A percentile compares a stretch with the other conserved stretches of the same genome.
Conservation (phyloP, 2,888 invertebrate species). For the Flexamia atlantica region DNA sequence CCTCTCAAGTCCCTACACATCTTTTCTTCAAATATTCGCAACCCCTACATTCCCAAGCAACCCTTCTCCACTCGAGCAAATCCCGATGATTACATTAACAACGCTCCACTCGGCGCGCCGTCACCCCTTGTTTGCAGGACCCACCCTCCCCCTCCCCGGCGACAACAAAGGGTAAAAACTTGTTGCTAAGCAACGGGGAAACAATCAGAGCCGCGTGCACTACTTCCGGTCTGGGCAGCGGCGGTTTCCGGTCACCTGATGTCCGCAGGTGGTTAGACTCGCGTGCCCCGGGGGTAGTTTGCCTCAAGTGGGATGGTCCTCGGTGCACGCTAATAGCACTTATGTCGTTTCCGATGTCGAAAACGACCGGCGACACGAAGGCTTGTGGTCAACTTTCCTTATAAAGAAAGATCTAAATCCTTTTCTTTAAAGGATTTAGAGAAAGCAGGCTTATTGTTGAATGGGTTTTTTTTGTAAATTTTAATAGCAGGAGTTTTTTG, state of each 20-base stretch:
- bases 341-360: constrained; percentile 8
- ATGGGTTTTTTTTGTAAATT: too few relatives aligned
- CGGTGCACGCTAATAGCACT: constrained; percentile 29
- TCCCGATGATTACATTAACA: constrained; percentile 13
- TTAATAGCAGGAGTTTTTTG: too few relatives aligned
- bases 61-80: background rate
- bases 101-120: background rate
- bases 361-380: background rate
- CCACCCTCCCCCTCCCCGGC: background rate
- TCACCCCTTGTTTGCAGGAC: constrained; percentile 8
- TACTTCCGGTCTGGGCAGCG: constrained; percentile 1
- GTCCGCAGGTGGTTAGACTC: background rate
- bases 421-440: too few relatives aligned
- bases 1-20: too few relatives aligned
- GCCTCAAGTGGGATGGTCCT: constrained; percentile 14
- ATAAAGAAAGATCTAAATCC: too few relatives aligned
- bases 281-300: constrained; percentile 10
- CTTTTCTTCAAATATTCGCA: background rate
- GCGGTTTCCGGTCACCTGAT: constrained; percentile 21
- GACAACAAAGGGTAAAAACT: constrained; percentile 37
- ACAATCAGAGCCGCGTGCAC: constrained; percentile 37
- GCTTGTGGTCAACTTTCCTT: too few relatives aligned
- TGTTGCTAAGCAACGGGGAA: constrained; percentile 35
- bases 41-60: background rate
- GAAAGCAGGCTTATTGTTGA: too few relatives aligned